Base-by-base conservation (phyloP, 2,888 invertebrate species). In the Lasioglossum lativentre region DNA sequence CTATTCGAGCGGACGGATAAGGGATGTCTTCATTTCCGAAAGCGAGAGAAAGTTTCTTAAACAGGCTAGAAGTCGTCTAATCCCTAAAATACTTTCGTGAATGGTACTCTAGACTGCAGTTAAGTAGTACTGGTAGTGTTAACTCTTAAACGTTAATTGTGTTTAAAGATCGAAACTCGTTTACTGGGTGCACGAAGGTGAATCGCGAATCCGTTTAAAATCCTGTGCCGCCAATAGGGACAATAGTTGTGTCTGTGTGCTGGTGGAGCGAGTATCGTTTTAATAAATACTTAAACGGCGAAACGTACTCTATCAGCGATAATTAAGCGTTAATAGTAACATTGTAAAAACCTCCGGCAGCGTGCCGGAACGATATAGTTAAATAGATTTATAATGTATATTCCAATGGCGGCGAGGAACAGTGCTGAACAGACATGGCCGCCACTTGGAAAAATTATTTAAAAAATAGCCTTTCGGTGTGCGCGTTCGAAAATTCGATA, bases 1-100 rank as follows among this genome's bases (percentile, higher is more conserved):
- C 75, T 81, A 81, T 71, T 74, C 80, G 72, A 83, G 83, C 92
- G 93, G 92, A 92, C 92, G 92, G 92, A 93, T 92, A 90, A 86
- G 76, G 86, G 82, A 88, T 90, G 80, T 16, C 4, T 63, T 63
- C 16, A 63, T 78, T 88, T 80, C 86, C 82, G 75, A 85, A 92
- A 91, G 91, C 90, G 87, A 90, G 89, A 86, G 84, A 87, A 82
- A 86, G 78, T 88, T 83, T 82, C 75, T 82, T 86, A 80, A 86
- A 75, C 78, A 72, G 76, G 68, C 78, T 78, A 86, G 83, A 68
- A 80, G 56, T 84, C 30, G 75, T 78, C 83, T 90, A 82, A 86
- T 66, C 40, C 75, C 38, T 84, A 84, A 80, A 71, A 88, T 87
- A 90, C 86, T 90, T 88, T 90, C 89, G 73, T 86, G 87, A 71